phyloP scores from a whole-genome alignment of 2,113 vertebrate genomes.

The Recurvirostra avosetta region DNA sequence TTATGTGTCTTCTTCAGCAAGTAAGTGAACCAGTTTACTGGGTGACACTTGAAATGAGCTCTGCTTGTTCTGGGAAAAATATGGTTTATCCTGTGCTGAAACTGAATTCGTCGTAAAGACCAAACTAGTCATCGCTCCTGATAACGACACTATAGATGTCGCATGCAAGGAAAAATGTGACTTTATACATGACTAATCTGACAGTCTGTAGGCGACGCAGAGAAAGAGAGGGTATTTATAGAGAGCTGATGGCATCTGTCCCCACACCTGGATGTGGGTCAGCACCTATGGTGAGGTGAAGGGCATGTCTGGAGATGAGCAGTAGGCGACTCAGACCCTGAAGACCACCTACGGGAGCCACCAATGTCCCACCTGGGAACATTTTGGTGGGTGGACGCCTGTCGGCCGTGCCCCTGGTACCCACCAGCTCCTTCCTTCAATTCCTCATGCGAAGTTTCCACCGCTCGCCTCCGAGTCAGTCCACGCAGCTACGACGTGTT shows the following conservation, averaged over 20 bases:
- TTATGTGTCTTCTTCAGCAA: background rate
- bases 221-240: background rate
- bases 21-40: background rate
- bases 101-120: background rate
- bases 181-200: background rate
- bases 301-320: background rate
- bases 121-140: background rate
- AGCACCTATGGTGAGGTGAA: background rate
- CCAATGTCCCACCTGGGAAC: background rate
- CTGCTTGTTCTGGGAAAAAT: background rate
- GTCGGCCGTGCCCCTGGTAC: background rate
- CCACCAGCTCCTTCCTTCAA: background rate
- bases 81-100: background rate
- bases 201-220: background rate
- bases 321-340: background rate
- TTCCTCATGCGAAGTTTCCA: background rate
- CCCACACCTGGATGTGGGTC: background rate
- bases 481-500: background rate
- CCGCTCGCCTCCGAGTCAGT: rapidly evolving
- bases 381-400: rapidly evolving
- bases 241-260: background rate
- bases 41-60: background rate
- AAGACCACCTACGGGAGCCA: background rate
- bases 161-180: background rate
- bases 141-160: background rate